Base-by-base conservation (phyloP, 2,113 vertebrate species). In the Chionomys nivalis region DNA sequence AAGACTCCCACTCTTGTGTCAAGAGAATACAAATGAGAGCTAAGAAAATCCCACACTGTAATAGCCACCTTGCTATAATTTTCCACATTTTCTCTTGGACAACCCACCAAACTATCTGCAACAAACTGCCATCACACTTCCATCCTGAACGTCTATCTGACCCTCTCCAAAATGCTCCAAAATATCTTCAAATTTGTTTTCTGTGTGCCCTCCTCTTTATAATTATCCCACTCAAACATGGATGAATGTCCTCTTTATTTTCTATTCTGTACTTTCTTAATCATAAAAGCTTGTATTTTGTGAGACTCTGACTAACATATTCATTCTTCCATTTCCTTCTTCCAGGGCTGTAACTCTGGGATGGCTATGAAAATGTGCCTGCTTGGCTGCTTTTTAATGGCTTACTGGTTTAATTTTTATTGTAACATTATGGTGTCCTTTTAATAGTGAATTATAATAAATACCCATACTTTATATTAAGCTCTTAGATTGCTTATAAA, bases 401-500 rank as follows among this genome's bases (percentile, higher is more conserved):
- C 3, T 44, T 75, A n/a, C 13, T 16, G 14, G 24, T 23, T 33
- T 47, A 44, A 55, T 70, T 93, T 76, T 72, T 12, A 93, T 61
- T 90, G 6, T 72, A 72, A 66, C 21, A 86, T 36, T 66, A 68
- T 55, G 17, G 13, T 83, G 28, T 63, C 23, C 24, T 58, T 83
- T 63, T 39, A 91, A n/a, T 82, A 87, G 94, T 14, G 58, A 89
- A 89, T 58, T 28, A 82, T 75, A 39, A 44, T 19, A 95, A 89
- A 47, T 76, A 14, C 82, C 44, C 0, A 61, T 66, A 61, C 16
- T 77, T 75, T 9, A 86, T 1, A 36, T 23, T 5, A 93, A 75
- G 42, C 78, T 97, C 26, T 87, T 90, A 61, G 4, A 61, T 63
- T 88, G 39, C 17, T 73, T 96, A 82, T 81, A 44, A 91, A 90